Conservation (phyloP, 1,140 invertebrate species). For the Thaumatotibia leucotreta region DNA sequence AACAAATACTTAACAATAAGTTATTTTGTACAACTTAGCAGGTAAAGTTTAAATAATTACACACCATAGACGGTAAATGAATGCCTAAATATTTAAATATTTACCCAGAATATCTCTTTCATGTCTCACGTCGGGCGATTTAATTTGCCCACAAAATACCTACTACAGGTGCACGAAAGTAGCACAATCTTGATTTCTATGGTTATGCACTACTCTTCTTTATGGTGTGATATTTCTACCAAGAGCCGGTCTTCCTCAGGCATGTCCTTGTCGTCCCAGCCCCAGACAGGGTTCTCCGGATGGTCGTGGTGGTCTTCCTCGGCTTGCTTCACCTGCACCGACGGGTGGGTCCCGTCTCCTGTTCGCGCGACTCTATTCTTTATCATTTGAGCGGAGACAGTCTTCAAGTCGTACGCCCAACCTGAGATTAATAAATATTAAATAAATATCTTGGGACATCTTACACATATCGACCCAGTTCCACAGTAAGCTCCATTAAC, state of each 20-base stretch:
- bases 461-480: too few relatives aligned
- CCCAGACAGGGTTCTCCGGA: constrained; percentile 71
- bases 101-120: too few relatives aligned
- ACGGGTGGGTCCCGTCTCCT: constrained; percentile 82
- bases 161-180: too few relatives aligned
- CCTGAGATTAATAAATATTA: too few relatives aligned
- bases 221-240: constrained; percentile 50
- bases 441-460: too few relatives aligned
- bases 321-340: constrained; percentile 33
- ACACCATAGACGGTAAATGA: too few relatives aligned
- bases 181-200: too few relatives aligned
- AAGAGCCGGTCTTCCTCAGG: constrained; percentile 62
- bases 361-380: constrained; percentile 79
- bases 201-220: background rate
- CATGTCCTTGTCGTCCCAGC: constrained; percentile 72
- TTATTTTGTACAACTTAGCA: background rate
- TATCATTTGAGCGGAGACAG: constrained; percentile 82
- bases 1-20: background rate
- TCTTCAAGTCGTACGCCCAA: constrained; percentile 85
- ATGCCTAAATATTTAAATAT: too few relatives aligned
- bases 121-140: too few relatives aligned
- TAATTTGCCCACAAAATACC: too few relatives aligned
- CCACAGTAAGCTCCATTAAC: too few relatives aligned
- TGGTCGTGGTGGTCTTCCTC: constrained; percentile 60
- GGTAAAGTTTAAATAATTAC: too few relatives aligned